These are phyloP conservation scores for Cyphomyrus discorhynchus DNA, from an alignment of 2,113 vertebrate genomes.

Conservation along the genomic window DNA sequence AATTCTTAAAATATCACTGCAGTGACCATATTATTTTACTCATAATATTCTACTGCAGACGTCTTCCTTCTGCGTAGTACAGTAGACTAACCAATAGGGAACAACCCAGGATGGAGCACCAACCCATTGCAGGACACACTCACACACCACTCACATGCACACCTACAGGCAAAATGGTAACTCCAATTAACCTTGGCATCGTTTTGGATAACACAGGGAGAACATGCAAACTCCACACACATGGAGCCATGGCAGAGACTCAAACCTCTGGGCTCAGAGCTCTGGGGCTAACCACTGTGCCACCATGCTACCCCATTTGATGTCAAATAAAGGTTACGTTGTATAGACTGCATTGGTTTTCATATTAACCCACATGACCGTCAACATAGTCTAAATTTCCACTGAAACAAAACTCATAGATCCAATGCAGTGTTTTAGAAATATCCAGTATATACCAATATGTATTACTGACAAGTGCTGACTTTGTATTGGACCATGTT, in stretches of 20 bases:
- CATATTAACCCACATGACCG: background rate
- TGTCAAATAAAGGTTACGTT: background rate
- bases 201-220: background rate
- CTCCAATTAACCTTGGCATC: background rate
- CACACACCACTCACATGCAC: background rate
- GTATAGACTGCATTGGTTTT: background rate
- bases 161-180: background rate
- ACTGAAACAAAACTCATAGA: background rate
- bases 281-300: background rate
- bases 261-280: background rate
- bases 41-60: background rate
- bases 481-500: conserved; percentile 47
- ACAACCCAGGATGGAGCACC: background rate
- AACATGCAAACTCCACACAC: background rate
- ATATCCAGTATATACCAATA: background rate
- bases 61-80: background rate
- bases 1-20: background rate
- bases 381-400: background rate
- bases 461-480: conserved; percentile 27
- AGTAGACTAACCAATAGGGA: background rate
- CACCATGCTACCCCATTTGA: background rate
- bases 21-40: background rate
- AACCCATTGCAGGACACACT: background rate
- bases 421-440: background rate
- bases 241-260: background rate